phyloP scores from a whole-genome alignment of 2,888 invertebrate species.

The Andrena dorsata region DNA sequence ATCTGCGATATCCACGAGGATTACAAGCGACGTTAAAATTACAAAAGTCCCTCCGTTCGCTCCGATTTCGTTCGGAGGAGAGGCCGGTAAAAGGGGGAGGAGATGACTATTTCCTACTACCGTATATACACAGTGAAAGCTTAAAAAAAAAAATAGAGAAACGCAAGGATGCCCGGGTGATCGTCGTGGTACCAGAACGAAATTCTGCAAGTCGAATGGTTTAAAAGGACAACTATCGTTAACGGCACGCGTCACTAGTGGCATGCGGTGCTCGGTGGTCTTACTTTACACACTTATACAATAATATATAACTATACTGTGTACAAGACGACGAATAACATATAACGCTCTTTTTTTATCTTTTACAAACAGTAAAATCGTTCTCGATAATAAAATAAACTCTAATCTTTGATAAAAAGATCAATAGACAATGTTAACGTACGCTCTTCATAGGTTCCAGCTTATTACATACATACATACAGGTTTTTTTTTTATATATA shows the following conservation, averaged over 20 bases:
- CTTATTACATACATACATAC: constrained; percentile 23
- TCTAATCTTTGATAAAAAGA: constrained; percentile 81
- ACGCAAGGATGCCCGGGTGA: background rate
- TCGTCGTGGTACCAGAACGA: background rate
- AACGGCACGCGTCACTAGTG: constrained; percentile 48
- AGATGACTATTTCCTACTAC: constrained; percentile 3
- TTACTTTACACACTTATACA: constrained; percentile 61
- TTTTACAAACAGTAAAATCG: constrained; percentile 73
- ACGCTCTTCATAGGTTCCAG: constrained; percentile 36
- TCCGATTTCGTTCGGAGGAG: background rate
- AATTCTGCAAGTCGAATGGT: constrained; percentile 3
- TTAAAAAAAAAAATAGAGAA: background rate
- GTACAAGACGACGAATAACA: constrained; percentile 55
- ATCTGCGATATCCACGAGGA: background rate
- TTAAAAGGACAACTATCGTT: background rate
- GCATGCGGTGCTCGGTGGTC: constrained; percentile 65
- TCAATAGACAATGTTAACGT: constrained; percentile 69
- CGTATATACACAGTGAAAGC: constrained; percentile 10
- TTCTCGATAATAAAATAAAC: constrained; percentile 81
- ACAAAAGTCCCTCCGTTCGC: background rate
- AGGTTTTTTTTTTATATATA: background rate
- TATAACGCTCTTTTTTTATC: constrained; percentile 55
- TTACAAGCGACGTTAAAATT: background rate
- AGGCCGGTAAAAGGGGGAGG: too few relatives aligned
- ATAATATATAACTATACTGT: constrained; percentile 45